Conservation (phyloP, 2,113 vertebrate species). For the Indicator indicator region DNA sequence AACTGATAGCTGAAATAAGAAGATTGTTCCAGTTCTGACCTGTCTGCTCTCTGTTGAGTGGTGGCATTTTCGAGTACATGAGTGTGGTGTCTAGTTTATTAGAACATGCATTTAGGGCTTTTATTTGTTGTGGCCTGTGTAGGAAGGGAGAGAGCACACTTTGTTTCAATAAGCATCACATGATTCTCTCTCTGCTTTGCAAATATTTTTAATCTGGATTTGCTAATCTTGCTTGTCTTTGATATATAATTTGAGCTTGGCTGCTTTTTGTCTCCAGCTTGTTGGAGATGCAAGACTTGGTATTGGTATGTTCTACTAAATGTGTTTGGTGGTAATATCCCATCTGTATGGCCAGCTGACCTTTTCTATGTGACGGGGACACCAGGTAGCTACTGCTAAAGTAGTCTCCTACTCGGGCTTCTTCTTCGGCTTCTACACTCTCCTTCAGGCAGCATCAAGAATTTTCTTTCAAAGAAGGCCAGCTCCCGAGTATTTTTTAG, state of each 20-base stretch:
- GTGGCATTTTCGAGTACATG: background rate
- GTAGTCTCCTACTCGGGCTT: background rate
- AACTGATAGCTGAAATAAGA: background rate
- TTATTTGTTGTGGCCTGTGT: background rate
- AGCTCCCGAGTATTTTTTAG: background rate
- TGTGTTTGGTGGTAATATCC: background rate
- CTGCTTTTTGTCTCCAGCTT: background rate
- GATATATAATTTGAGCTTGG: background rate
- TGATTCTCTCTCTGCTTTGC: background rate
- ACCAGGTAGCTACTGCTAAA: background rate
- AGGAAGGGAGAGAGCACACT: background rate
- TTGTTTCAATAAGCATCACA: background rate
- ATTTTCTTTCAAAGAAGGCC: background rate
- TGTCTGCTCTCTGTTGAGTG: background rate
- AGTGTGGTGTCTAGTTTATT: background rate
- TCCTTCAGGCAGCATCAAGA: fast-evolving
- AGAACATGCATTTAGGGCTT: background rate
- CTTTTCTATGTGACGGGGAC: background rate
- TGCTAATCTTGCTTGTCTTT: background rate
- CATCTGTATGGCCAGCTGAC: background rate
- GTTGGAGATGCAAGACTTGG: fast-evolving
- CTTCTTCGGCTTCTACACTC: background rate
- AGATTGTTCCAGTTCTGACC: fast-evolving
- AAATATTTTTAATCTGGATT: background rate
- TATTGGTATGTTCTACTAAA: background rate